Evolutionary conservation across 64 coral and sea anemone genomes (phyloP), one percentile per base, ranked within the genome.

Genomic region (Montipora foliosa): DNA sequence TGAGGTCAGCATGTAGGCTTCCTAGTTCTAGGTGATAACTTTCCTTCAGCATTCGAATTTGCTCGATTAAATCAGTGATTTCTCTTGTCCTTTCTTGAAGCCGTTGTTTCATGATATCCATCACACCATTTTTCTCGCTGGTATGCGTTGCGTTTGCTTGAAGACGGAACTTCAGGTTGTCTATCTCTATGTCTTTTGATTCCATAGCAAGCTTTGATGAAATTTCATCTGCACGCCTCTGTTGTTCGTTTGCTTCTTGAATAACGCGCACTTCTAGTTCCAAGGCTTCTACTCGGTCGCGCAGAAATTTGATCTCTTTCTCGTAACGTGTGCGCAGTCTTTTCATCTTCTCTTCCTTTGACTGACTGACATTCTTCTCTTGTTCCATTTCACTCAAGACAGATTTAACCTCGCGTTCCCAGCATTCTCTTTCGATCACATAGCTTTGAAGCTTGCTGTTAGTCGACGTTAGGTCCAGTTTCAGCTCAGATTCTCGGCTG

Each of bases 391-490:
- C 96, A 62, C 70, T 76, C 11, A 98, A 25, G 5, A 98, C 96
- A 47, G 93, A 83, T 14, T 98, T 98, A 2, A 98, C 96, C 67
- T 98, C 96, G 72, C 84, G 68, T 80, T 98, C 96, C 96, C 96
- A 98, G 44, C 93, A 95, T 44, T 98, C 96, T 44, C 96, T 79
- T 60, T 98, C 96, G 13, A 95, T 73, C 21, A 98, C 96, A 75
- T 98, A 98, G 44, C 96, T 98, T 68, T 98, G 96, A 57, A 98
- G 96, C 88, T 98, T 98, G 21, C 89, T 95, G 37, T 98, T 98
- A 2, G 96, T 94, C 11, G 96, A 89, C 4, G 93, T 95, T 10
- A 94, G 73, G 48, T 98, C 96, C 8, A 98, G 93, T 71, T 98
- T 98, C 72, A 92, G n/a, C 6, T 98, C 92, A 1, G 96, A 94